A percentile compares a stretch with the other conserved stretches of the same genome.
Conservation (phyloP, 2,797 vertebrate species). For the Babyrousa celebensis region DNA sequence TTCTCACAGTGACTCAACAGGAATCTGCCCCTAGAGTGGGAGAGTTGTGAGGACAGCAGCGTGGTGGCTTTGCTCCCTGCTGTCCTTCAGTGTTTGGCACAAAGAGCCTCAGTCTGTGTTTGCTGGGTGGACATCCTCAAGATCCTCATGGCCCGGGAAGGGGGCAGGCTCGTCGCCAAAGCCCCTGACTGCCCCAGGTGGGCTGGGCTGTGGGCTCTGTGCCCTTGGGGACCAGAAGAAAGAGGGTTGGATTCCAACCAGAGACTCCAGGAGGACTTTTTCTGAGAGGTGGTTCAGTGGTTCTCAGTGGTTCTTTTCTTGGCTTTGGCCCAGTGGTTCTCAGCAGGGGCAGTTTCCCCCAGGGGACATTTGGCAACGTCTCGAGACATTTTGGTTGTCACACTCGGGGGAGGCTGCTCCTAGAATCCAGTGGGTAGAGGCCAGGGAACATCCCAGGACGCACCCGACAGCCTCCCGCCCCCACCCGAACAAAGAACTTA, state of each 20-base stretch:
- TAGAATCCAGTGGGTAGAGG: neutral
- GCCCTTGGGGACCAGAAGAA: neutral
- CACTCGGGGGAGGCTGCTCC: neutral
- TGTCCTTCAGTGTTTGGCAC: neutral
- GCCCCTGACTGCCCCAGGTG: neutral
- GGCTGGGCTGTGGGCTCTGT: neutral
- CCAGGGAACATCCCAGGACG: neutral
- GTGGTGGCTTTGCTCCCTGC: neutral
- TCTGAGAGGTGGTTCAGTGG: neutral
- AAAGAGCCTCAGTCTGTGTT: neutral
- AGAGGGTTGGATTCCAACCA: neutral
- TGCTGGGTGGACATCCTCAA: neutral
- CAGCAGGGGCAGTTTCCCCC: neutral
- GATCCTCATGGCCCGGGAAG: neutral
- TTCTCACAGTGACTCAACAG: neutral
- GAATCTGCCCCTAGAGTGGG: neutral
- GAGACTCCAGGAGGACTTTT: constrained; percentile 1
- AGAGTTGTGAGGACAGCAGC: neutral
- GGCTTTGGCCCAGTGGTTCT: neutral
- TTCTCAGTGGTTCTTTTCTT: neutral
- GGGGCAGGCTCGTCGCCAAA: neutral
- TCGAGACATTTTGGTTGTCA: neutral
- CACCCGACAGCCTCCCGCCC: neutral
- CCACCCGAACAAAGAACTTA: neutral
- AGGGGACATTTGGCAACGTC: neutral